phyloP scores from a whole-genome alignment of 2,113 vertebrate species.

The Urocynchramus pylzowi region DNA sequence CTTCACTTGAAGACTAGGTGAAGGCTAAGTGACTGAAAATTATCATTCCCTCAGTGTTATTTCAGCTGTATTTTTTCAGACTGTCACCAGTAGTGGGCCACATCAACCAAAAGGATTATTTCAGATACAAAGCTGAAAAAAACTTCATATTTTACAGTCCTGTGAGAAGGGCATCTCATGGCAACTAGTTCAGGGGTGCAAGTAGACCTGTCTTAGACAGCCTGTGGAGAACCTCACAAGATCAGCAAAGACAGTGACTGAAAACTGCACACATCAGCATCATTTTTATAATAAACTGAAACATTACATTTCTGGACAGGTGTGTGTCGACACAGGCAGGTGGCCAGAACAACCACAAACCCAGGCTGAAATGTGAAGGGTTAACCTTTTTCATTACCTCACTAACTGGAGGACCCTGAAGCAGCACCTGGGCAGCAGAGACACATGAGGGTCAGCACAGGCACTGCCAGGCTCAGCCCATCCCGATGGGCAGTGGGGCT shows the following conservation, averaged over 20 bases:
- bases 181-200: not conserved
- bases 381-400: not conserved
- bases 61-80: not conserved
- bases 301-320: not conserved
- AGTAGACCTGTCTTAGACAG: not conserved
- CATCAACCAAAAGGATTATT: not conserved
- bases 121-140: not conserved
- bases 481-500: not conserved
- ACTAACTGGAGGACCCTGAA: not conserved
- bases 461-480: not conserved
- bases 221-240: fast-evolving
- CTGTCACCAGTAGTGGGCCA: not conserved
- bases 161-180: not conserved
- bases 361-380: not conserved
- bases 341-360: not conserved
- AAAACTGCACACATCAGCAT: not conserved
- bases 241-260: not conserved
- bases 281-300: not conserved
- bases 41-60: not conserved
- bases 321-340: not conserved
- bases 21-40: not conserved
- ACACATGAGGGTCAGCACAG: fast-evolving
- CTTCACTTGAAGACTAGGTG: not conserved
- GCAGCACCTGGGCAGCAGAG: not conserved
- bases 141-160: not conserved